phyloP scores from a whole-genome alignment of 2,797 vertebrate species.

The Rhyacichthys aspro region DNA sequence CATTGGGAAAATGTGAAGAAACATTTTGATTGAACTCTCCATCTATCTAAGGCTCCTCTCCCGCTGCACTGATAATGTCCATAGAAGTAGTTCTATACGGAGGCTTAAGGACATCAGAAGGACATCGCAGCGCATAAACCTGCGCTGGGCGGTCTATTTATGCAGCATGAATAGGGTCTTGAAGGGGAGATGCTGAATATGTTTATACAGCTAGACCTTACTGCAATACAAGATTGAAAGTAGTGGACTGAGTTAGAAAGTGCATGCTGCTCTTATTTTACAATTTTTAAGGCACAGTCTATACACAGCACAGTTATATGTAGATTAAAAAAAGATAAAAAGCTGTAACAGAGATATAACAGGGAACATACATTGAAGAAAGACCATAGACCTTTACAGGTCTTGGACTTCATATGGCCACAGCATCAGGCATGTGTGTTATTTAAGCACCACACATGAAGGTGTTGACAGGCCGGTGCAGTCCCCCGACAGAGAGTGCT shows the following conservation, averaged over 20 bases:
- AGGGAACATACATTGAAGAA: constrained; percentile 7
- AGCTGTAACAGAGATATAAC: not conserved
- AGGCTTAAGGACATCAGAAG: constrained; percentile 74
- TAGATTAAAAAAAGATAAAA: not conserved
- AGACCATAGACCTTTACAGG: constrained; percentile 13
- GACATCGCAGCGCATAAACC: constrained; percentile 70
- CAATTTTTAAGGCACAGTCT: constrained; percentile 19
- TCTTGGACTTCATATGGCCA: constrained; percentile 11
- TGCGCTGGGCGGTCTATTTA: constrained; percentile 62
- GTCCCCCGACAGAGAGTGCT: constrained; percentile 54
- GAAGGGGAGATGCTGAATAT: constrained; percentile 49
- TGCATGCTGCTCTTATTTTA: constrained; percentile 32
- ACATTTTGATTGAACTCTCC: constrained; percentile 65
- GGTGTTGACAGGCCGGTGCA: constrained; percentile 62
- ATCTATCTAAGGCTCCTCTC: constrained; percentile 49
- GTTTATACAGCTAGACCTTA: constrained; percentile 38
- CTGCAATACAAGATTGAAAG: constrained; percentile 36
- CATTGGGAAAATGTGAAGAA: constrained; percentile 57
- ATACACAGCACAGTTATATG: too few species aligned
- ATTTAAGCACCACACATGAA: constrained; percentile 54
- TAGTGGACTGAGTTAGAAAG: constrained; percentile 8
- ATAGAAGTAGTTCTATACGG: constrained; percentile 53
- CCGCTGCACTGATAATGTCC: constrained; percentile 59
- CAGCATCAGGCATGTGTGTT: constrained; percentile 17
- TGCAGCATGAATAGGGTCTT: constrained; percentile 56